Conservation (phyloP, 2,888 invertebrate species). For the Leptopilina drosophilae region DNA sequence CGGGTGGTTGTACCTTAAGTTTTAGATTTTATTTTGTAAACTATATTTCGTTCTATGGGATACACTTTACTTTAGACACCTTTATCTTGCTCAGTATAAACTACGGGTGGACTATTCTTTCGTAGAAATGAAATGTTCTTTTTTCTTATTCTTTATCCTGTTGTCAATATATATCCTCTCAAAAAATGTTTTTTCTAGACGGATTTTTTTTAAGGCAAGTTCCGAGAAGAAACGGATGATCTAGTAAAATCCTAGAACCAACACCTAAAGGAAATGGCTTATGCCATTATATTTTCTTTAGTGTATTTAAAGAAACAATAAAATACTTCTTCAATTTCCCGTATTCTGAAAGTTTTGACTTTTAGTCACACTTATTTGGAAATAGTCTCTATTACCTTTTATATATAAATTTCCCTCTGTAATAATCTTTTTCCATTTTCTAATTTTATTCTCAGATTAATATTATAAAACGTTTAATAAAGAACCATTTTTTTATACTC, state of each 20-base stretch:
- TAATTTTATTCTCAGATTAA: too few relatives aligned
- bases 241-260: background rate
- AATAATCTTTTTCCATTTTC: too few relatives aligned
- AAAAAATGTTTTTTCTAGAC: conserved; percentile 2
- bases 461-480: too few relatives aligned
- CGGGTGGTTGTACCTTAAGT: conserved; percentile 55
- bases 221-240: conserved; percentile 12
- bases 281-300: background rate
- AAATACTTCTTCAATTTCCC: too few relatives aligned
- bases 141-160: background rate
- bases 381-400: too few relatives aligned
- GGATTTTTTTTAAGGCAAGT: too few relatives aligned
- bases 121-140: conserved; percentile 13
- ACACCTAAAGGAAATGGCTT: background rate
- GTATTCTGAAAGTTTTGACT: too few relatives aligned
- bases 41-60: conserved; percentile 9
- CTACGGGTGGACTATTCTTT: background rate
- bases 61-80: conserved; percentile 7
- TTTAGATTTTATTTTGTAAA: conserved; percentile 32
- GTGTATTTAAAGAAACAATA: too few relatives aligned
- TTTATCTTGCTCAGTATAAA: background rate
- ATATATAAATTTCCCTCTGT: too few relatives aligned
- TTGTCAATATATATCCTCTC: conserved; percentile 9
- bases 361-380: too few relatives aligned
- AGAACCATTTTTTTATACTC: too few relatives aligned